Percentiles rank a stretch among this genome's conserved stretches.
phyloP scores from a whole-genome alignment of 2,797 vertebrate genomes.

The Agapornis canus region DNA sequence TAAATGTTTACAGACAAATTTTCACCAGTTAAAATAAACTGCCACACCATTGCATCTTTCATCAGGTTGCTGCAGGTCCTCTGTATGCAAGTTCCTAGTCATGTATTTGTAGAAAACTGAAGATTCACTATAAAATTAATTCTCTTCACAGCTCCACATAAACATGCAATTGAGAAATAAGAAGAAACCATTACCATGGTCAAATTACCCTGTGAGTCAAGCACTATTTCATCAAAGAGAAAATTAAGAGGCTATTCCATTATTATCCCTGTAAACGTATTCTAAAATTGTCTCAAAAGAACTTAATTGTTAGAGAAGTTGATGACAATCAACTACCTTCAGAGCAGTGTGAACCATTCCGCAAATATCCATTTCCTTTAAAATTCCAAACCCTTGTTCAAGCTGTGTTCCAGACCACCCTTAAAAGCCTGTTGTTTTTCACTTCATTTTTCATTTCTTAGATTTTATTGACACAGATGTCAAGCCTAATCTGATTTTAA shows the following conservation, averaged over 20 bases:
- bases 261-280: background rate
- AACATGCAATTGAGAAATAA: background rate
- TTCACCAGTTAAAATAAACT: slow-evolving; percentile 39
- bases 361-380: background rate
- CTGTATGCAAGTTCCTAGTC: background rate
- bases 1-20: slow-evolving; percentile 24
- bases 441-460: background rate
- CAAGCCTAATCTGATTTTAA: background rate
- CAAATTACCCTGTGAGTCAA: background rate
- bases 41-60: background rate
- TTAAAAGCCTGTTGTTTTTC: background rate
- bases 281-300: background rate
- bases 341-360: background rate
- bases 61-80: background rate
- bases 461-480: background rate
- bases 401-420: background rate
- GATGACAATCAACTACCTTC: background rate
- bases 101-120: background rate
- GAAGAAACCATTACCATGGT: background rate
- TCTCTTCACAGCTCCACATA: background rate
- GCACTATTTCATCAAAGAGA: background rate
- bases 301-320: background rate
- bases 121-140: background rate
- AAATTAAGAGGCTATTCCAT: background rate
- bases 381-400: background rate